Conservation (phyloP, 2,113 vertebrate species). For the Carassius carassius region DNA sequence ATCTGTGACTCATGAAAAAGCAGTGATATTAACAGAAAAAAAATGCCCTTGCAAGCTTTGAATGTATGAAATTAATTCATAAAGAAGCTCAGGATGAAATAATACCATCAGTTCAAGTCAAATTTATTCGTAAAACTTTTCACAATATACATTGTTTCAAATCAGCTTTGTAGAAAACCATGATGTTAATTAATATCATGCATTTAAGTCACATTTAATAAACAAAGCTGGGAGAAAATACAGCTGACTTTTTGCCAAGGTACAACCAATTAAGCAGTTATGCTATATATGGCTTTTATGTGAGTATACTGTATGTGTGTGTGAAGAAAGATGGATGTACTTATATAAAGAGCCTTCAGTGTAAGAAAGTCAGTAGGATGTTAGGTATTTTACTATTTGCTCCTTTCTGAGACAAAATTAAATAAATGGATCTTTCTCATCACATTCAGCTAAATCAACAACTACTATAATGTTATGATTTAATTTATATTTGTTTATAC, state of each 20-base stretch:
- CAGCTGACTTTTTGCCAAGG: not conserved
- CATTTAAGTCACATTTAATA: not conserved
- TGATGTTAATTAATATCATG: not conserved
- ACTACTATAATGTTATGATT: not conserved
- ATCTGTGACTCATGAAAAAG: slow-evolving; percentile 20
- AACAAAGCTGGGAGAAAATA: not conserved
- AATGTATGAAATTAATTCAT: slow-evolving; percentile 4
- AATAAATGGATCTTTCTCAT: not conserved
- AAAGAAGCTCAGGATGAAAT: not conserved
- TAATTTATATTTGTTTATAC: not conserved
- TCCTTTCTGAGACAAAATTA: not conserved
- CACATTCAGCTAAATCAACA: not conserved
- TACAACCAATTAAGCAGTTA: not conserved
- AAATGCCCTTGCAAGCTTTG: not conserved
- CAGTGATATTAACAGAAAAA: not conserved
- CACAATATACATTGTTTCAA: not conserved
- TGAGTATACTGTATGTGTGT: not conserved
- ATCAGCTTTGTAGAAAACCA: not conserved
- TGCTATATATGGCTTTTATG: not conserved
- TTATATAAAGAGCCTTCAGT: not conserved
- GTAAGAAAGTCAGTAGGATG: not conserved
- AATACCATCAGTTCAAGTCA: not conserved
- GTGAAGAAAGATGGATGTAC: not conserved
- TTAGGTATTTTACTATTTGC: not conserved
- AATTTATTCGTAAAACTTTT: not conserved